These are phyloP conservation scores for Callinectes sapidus DNA, from an alignment of 2,888 invertebrate species.

Conservation along the genomic window DNA sequence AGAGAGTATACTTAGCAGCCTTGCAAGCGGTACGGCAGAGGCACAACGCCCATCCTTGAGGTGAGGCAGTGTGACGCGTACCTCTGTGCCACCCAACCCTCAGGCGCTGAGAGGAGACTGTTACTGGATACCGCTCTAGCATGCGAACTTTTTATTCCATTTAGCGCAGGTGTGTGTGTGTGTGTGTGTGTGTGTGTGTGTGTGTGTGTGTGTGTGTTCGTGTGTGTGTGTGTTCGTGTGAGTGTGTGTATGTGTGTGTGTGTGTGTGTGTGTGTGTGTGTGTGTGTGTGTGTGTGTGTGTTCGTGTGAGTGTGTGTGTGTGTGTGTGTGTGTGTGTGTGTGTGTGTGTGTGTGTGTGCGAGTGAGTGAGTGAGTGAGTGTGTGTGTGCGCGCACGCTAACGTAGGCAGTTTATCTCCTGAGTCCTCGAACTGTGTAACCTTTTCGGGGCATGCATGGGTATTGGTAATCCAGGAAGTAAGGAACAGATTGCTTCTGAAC, in stretches of 20 bases:
- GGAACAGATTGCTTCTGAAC: not conserved
- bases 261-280: not conserved
- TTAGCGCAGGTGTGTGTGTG: not conserved
- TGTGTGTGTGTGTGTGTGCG: not conserved
- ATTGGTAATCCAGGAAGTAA: not conserved
- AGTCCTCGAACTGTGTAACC: not conserved
- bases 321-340: not conserved
- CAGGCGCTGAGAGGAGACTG: not conserved
- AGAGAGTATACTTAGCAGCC: not conserved
- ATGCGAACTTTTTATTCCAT: not conserved
- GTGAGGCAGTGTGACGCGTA: not conserved
- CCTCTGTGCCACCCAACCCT: slow-evolving; percentile 9
- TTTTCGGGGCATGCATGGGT: not conserved
- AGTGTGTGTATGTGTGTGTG: not conserved
- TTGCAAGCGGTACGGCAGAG: not conserved
- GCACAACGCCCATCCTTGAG: not conserved
- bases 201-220: not conserved
- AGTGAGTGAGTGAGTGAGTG: no score
- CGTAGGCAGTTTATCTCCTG: not conserved
- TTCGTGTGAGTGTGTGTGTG: not conserved
- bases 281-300: slow-evolving; percentile 12
- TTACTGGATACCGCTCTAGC: not conserved
- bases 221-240: not conserved
- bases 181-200: not conserved
- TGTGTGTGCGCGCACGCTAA: not conserved